Conservation (phyloP, 1,140 invertebrate genomes). For the Himalopsyche phryganea region DNA sequence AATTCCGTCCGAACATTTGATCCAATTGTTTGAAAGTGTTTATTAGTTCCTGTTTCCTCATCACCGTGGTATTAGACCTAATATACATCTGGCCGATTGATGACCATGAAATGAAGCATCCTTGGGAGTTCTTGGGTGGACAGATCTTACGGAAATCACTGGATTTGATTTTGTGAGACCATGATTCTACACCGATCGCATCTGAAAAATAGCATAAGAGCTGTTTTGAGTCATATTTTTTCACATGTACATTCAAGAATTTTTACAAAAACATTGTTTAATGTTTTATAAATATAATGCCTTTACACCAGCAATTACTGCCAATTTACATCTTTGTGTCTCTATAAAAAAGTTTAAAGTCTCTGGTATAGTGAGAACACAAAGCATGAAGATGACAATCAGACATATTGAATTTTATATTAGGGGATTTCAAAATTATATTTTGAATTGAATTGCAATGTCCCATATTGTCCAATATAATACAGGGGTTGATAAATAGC, state of each 20-base stretch:
- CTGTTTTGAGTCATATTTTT: no score
- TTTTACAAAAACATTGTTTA: background rate
- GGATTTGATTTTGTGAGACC: conserved; percentile 19
- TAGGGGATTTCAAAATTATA: no score
- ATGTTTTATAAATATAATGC: background rate
- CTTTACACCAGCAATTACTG: background rate
- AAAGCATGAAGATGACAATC: no score
- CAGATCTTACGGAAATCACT: conserved; percentile 51
- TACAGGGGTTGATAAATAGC: no score
- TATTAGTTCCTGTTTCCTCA: conserved; percentile 61
- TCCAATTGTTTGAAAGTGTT: conserved; percentile 65
- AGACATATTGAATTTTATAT: no score
- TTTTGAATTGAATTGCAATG: no score
- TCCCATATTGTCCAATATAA: no score
- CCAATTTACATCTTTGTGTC: no score
- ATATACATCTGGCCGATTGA: conserved; percentile 62
- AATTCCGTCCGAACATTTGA: conserved; percentile 62
- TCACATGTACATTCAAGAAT: background rate
- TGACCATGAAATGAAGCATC: conserved; percentile 69
- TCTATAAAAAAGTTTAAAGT: no score
- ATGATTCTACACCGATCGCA: conserved; percentile 1
- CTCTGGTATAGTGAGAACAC: no score
- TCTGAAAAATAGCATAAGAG: conserved; percentile 9
- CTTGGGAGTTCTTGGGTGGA: conserved; percentile 50
- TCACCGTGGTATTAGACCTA: conserved; percentile 48